Evolutionary conservation across 1,140 invertebrate genomes (phyloP).

Genomic region (Anoplolepis gracilipes): DNA sequence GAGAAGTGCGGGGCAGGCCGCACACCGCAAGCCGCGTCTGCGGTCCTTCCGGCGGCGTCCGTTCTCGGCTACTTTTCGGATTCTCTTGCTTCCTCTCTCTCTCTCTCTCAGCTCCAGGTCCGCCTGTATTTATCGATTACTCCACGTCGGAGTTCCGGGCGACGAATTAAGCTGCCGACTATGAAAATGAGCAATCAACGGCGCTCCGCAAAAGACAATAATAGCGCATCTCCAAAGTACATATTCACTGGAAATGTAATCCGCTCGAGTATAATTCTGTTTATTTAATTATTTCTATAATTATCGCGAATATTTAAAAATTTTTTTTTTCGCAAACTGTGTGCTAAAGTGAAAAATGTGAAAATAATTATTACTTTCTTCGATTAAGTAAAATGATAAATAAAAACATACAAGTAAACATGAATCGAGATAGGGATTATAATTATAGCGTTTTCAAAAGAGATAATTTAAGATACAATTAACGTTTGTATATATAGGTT

Average conservation of each 20-base stretch:
- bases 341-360: not conserved
- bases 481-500: not conserved
- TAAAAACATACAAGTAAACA: no score
- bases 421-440: not conserved
- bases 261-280: not conserved
- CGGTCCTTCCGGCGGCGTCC: slow-evolving; percentile 72
- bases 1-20: slow-evolving; percentile 73
- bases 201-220: slow-evolving; percentile 12
- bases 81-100: slow-evolving; percentile 26
- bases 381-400: no score
- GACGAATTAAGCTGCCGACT: slow-evolving; percentile 68
- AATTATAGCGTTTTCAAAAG: not conserved
- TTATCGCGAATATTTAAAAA: slow-evolving; percentile 7
- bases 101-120: not conserved
- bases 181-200: slow-evolving; percentile 58
- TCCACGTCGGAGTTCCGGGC: slow-evolving; percentile 65
- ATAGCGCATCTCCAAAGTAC: not conserved
- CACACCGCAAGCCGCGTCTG: slow-evolving; percentile 78
- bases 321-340: not conserved
- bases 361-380: not conserved
- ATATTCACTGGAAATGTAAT: not conserved
- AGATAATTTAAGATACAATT: not conserved
- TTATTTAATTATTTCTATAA: no score
- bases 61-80: slow-evolving; percentile 70
- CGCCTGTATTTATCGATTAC: slow-evolving; percentile 71